Percentiles rank a stretch among this genome's conserved stretches.
Evolutionary conservation across 2,888 invertebrate species (phyloP).

Genomic region (Malacosoma neustria): DNA sequence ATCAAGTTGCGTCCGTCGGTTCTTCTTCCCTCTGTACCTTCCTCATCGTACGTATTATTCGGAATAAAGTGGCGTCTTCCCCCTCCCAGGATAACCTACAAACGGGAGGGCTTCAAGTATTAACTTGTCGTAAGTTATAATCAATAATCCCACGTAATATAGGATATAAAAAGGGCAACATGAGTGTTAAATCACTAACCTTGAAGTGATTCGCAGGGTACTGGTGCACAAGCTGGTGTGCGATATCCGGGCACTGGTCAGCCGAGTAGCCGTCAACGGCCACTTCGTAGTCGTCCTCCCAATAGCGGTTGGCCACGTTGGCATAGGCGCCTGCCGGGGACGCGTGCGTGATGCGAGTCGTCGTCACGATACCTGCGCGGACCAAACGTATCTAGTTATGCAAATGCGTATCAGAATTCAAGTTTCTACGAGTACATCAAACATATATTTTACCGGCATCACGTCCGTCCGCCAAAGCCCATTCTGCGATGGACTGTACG

Average conservation of each 20-base stretch:
- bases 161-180: not conserved
- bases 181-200: constrained; percentile 39
- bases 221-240: constrained; percentile 77
- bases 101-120: too few relatives aligned
- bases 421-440: not conserved
- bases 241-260: constrained; percentile 79
- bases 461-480: constrained; percentile 71
- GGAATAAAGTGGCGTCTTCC: constrained; percentile 79
- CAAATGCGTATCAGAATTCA: not conserved
- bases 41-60: constrained; percentile 56
- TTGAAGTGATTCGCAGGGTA: constrained; percentile 79
- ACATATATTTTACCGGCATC: constrained; percentile 31
- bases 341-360: constrained; percentile 84
- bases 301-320: constrained; percentile 77
- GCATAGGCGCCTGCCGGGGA: constrained; percentile 82
- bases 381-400: too few relatives aligned
- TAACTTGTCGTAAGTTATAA: not conserved
- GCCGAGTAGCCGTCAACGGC: constrained; percentile 45
- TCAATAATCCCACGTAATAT: not conserved
- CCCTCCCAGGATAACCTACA: constrained; percentile 81
- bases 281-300: constrained; percentile 79
- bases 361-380: constrained; percentile 78
- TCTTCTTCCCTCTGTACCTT: constrained; percentile 52
- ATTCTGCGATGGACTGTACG: constrained; percentile 77
- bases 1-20: constrained; percentile 79